These are phyloP conservation scores for Philopedon plagiatum DNA, from an alignment of 2,888 invertebrate genomes.

Conservation along the genomic window DNA sequence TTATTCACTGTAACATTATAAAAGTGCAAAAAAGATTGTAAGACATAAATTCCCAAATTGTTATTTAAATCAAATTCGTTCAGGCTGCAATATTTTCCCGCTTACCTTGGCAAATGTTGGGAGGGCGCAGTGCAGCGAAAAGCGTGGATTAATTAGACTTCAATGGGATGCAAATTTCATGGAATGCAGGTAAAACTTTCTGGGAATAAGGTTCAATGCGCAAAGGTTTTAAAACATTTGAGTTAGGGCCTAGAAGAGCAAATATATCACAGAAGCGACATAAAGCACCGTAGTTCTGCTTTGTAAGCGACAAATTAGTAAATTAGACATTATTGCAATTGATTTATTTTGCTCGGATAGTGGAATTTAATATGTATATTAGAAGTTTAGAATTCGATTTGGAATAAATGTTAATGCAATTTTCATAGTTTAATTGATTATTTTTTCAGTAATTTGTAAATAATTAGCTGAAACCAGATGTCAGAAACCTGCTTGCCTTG, in stretches of 20 bases:
- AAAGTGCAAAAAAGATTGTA: slow-evolving; percentile 29
- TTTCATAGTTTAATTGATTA: too few species aligned
- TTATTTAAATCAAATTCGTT: slow-evolving; percentile 46
- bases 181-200: slow-evolving; percentile 46
- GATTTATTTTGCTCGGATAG: too few species aligned
- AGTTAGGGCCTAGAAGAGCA: not conserved
- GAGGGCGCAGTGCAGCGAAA: slow-evolving; percentile 35
- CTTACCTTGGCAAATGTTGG: slow-evolving; percentile 30
- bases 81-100: slow-evolving; percentile 43
- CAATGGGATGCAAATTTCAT: slow-evolving; percentile 48
- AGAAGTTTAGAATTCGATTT: too few species aligned
- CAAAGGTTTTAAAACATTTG: slow-evolving; percentile 15
- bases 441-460: too few species aligned
- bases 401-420: too few species aligned
- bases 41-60: slow-evolving; percentile 43
- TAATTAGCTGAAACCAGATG: too few species aligned
- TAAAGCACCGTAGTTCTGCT: not conserved
- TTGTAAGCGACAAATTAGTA: not conserved
- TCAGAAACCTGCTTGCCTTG: slow-evolving; percentile 38
- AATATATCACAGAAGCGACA: not conserved
- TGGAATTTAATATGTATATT: too few species aligned
- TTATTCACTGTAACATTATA: not conserved
- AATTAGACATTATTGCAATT: too few species aligned
- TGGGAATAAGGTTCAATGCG: slow-evolving; percentile 35
- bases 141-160: slow-evolving; percentile 47